Percentiles rank a stretch among this genome's conserved stretches.
Evolutionary conservation across 1,140 invertebrate species (phyloP).

Genomic region (Leptonema lineaticorne): DNA sequence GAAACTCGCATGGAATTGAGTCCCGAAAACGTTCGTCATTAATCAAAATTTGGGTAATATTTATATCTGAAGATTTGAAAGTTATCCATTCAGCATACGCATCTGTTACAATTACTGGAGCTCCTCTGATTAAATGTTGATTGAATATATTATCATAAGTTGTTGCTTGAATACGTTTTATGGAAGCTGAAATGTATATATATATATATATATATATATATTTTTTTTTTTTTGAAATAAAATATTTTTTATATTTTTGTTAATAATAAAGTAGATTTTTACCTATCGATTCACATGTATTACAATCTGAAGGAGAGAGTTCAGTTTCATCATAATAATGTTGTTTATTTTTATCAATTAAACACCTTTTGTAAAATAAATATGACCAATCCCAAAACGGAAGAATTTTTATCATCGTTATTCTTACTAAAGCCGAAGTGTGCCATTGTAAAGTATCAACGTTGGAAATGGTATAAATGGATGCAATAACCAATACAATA

Average conservation of each 20-base stretch:
- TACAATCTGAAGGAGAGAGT: constrained; percentile 46
- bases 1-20: constrained; percentile 68
- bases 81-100: constrained; percentile 69
- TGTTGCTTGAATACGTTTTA: constrained; percentile 64
- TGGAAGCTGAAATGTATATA: constrained; percentile 56
- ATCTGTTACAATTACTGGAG: constrained; percentile 72
- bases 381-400: constrained; percentile 81
- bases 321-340: constrained; percentile 45
- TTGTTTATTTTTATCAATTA: constrained; percentile 61
- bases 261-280: constrained; percentile 41
- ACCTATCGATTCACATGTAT: constrained; percentile 54
- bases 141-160: constrained; percentile 66
- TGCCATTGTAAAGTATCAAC: constrained; percentile 48
- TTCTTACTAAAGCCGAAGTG: constrained; percentile 62
- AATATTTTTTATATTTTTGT: not conserved
- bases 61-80: constrained; percentile 64
- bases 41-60: constrained; percentile 63
- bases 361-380: constrained; percentile 71
- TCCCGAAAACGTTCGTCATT: constrained; percentile 62
- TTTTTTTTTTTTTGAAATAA: constrained; percentile 8
- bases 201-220: constrained; percentile 21
- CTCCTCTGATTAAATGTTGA: constrained; percentile 66
- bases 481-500: not conserved
- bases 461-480: not conserved
- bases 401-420: constrained; percentile 67